Conservation (phyloP, 2,113 vertebrate genomes). For the Ageneiosus marmoratus region DNA sequence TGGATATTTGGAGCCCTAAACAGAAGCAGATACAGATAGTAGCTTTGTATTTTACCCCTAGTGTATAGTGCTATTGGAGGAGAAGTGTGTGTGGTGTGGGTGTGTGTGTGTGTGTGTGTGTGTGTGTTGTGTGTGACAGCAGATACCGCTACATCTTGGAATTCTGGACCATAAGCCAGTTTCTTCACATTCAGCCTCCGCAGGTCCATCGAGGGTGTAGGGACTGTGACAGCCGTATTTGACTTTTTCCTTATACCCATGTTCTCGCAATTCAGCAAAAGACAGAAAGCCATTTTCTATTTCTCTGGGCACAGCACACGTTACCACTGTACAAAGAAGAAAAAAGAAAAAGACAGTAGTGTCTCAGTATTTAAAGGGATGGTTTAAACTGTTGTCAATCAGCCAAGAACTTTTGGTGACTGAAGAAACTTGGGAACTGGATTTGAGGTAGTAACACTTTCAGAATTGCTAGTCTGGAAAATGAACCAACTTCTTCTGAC, state of each 20-base stretch:
- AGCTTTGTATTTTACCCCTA: background rate
- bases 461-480: background rate
- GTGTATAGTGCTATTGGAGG: background rate
- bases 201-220: constrained; percentile 75
- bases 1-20: background rate
- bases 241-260: constrained; percentile 81
- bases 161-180: constrained; percentile 81
- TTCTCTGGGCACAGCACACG: constrained; percentile 74
- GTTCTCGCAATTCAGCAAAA: constrained; percentile 71
- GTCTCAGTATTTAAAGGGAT: background rate
- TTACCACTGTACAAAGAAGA: constrained; percentile 71
- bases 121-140: background rate
- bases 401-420: background rate
- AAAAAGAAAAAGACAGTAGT: background rate
- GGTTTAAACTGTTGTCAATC: background rate
- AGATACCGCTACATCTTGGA: constrained; percentile 60
- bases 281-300: constrained; percentile 83
- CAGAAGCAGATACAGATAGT: background rate
- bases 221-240: constrained; percentile 79
- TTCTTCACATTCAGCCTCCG: constrained; percentile 76
- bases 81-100: background rate
- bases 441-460: background rate
- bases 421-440: background rate
- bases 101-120: background rate
- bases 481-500: background rate